phyloP scores from a whole-genome alignment of 2,888 invertebrate species.

The Ophion costatus region DNA sequence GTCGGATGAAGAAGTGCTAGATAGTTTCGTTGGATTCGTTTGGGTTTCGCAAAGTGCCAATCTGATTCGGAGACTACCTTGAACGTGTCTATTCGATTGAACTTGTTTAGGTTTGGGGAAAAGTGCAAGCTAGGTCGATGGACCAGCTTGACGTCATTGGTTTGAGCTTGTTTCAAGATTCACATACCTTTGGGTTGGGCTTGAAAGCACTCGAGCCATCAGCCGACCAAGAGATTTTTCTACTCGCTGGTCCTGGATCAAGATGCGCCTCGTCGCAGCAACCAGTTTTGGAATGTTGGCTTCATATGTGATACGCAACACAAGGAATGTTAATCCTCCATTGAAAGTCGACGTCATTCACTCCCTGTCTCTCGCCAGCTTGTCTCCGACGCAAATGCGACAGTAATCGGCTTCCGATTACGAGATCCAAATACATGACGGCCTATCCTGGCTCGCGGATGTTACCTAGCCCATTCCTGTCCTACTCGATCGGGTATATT shows the following conservation, averaged over 20 bases:
- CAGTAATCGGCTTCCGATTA: constrained; percentile 11
- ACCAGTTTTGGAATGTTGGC: too few relatives aligned
- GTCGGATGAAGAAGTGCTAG: neutral
- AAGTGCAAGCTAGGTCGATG: too few relatives aligned
- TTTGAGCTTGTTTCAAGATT: too few relatives aligned
- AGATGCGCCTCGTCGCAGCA: too few relatives aligned
- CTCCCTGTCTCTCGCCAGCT: neutral
- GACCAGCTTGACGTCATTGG: too few relatives aligned
- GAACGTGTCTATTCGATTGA: neutral
- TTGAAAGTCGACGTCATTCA: constrained; percentile 6
- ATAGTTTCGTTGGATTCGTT: neutral
- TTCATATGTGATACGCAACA: too few relatives aligned
- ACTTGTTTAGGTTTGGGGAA: neutral
- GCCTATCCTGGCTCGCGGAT: constrained; percentile 39
- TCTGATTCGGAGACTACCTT: neutral
- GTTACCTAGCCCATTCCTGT: constrained; percentile 21
- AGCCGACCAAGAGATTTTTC: too few relatives aligned
- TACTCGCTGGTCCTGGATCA: too few relatives aligned
- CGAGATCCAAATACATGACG: constrained; percentile 30
- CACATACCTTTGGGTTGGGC: too few relatives aligned
- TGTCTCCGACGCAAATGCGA: neutral
- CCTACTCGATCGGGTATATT: constrained; percentile 8
- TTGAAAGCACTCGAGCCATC: too few relatives aligned
- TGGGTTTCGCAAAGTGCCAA: neutral
- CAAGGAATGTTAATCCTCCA: neutral